Evolutionary conservation across 2,113 vertebrate species (phyloP).

Genomic region (Bubo bubo): DNA sequence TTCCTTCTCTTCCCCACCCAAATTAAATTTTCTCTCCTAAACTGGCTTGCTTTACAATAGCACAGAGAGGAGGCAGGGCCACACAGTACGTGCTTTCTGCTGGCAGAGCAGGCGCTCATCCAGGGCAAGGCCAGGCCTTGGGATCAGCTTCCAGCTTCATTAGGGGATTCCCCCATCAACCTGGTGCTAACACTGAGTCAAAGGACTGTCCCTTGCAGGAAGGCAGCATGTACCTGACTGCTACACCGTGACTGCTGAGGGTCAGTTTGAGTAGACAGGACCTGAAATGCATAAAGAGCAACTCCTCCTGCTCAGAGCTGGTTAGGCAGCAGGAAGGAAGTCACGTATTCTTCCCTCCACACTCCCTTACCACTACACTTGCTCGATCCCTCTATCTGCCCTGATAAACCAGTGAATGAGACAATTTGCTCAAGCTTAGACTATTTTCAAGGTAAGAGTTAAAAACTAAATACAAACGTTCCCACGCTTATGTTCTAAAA

Average conservation of each 20-base stretch:
- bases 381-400: rapidly evolving
- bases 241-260: background rate
- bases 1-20: background rate
- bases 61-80: background rate
- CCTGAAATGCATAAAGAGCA: background rate
- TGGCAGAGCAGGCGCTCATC: rapidly evolving
- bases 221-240: background rate
- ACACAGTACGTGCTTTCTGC: background rate
- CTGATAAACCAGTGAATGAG: background rate
- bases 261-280: background rate
- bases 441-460: background rate
- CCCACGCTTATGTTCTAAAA: background rate
- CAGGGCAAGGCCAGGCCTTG: background rate
- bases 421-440: background rate
- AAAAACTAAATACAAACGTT: background rate
- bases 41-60: background rate
- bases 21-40: background rate
- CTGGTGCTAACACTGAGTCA: rapidly evolving
- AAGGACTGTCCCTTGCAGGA: background rate
- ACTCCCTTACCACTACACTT: background rate
- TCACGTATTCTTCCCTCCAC: background rate
- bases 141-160: background rate
- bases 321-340: background rate
- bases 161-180: background rate
- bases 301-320: background rate